Conservation (phyloP, 2,888 invertebrate species). For the Mesochorus sp. region DNA sequence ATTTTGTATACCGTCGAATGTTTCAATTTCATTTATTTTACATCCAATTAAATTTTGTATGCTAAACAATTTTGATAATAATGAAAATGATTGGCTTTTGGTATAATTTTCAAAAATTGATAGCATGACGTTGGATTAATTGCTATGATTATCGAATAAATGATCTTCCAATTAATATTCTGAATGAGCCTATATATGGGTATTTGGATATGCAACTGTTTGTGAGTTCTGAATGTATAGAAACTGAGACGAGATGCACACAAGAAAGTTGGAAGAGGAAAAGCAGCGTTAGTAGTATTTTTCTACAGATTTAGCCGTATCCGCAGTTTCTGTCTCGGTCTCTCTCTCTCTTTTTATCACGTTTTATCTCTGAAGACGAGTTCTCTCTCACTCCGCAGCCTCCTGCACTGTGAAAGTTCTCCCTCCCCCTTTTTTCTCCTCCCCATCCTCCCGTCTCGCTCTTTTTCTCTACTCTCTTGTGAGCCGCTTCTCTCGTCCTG, state of each 20-base stretch:
- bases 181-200: conserved; percentile 1
- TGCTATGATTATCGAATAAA: too few species aligned
- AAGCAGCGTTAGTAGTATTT: conserved; percentile 43
- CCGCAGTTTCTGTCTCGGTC: conserved; percentile 37
- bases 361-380: conserved; percentile 37
- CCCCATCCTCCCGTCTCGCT: conserved; percentile 16
- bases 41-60: too few species aligned
- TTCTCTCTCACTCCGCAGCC: not conserved
- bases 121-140: too few species aligned
- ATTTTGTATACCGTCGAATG: too few species aligned
- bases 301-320: conserved; percentile 33
- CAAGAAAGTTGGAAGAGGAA: conserved; percentile 21
- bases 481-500: conserved; percentile 54
- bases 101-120: too few species aligned
- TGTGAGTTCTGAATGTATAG: conserved; percentile 21
- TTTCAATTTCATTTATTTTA: too few species aligned
- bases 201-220: not conserved
- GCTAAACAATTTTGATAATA: too few species aligned
- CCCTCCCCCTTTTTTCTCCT: conserved; percentile 16
- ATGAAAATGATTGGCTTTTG: too few species aligned
- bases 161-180: too few species aligned
- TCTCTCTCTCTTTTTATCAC: conserved; percentile 33
- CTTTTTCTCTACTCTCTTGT: conserved; percentile 11
- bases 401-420: conserved; percentile 39
- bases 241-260: conserved; percentile 12